phyloP scores from a whole-genome alignment of 2,797 vertebrate genomes.

The Mycteria americana region DNA sequence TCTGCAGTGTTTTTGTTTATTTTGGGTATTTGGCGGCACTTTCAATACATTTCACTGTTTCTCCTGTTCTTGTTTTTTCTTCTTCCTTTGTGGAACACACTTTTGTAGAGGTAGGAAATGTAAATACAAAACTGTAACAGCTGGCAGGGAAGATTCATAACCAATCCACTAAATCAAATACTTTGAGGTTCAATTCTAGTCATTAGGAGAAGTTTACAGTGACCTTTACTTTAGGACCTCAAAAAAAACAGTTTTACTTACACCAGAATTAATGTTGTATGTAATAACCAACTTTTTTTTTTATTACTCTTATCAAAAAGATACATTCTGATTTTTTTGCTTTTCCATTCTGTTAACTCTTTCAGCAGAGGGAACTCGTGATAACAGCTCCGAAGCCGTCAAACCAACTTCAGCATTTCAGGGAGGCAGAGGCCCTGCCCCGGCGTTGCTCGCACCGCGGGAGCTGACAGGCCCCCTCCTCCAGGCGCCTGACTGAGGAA shows the following conservation, averaged over 20 bases:
- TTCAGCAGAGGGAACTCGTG: not conserved
- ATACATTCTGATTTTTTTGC: rapidly evolving
- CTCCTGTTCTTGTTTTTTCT: not conserved
- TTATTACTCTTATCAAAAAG: not conserved
- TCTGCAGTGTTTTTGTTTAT: not conserved
- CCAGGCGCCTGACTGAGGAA: rapidly evolving
- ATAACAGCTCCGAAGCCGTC: not conserved
- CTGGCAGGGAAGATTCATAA: not conserved
- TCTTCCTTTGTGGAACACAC: not conserved
- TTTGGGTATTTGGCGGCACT: not conserved
- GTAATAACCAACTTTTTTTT: not conserved
- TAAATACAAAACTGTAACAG: not conserved
- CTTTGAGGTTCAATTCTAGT: not conserved
- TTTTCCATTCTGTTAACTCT: not conserved
- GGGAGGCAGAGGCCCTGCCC: not conserved
- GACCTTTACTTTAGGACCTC: not conserved
- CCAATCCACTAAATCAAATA: not conserved
- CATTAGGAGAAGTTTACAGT: not conserved
- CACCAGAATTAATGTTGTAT: rapidly evolving
- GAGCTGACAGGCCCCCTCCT: not conserved
- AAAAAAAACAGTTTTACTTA: not conserved
- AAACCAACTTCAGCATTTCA: not conserved
- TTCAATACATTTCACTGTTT: not conserved
- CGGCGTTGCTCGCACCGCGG: not conserved
- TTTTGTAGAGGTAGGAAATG: not conserved